Base-by-base conservation (phyloP, 2,888 invertebrate genomes). In the Ophion costatus region DNA sequence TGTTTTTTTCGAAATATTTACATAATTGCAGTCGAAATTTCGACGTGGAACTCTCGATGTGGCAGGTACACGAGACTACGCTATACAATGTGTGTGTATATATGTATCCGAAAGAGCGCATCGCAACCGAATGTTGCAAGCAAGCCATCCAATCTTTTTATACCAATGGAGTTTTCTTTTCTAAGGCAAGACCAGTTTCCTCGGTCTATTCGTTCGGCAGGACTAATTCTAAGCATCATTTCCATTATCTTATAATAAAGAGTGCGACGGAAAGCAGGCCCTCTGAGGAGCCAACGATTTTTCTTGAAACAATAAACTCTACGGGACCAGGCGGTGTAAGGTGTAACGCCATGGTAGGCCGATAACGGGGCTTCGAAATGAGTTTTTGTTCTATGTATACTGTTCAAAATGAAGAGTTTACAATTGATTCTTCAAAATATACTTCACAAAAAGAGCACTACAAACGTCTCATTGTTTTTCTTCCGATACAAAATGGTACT, bases 91-190 rank as follows among this genome's bases (percentile, higher is more conserved):
- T 42, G 7, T 33, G 38, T 73, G 71, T 70, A 70, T 57, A 57
- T 42, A 42, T 63, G 3, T 45, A 74, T 51, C n/a, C 59, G 61
- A n/a, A 24, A 42, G 17, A 51, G 51, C 17, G 57, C 67, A 20
- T 24, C 7, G 33, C 42, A 11, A 56, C 33, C 67, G 22, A 20
- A 45, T 42, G 14, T 70, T 69, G 57, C n/a, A 80, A 80, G 61
- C 42, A 29, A 74, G 56, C 76, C 64, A 85, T 63, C 82, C 82
- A 85, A 29, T 57, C 61, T 42, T 85, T 80, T 78, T 80, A 56
- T 73, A 73, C 24, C 59, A 56, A n/a, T 74, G 6, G 1, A 75
- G 38, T 38, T 9, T 75, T 59, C 11, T n/a, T 64, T 64, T 24
- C 6, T 24, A 22, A 11, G 24, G 11, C 45, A 22, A 11, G 20